Conservation (phyloP, 1,140 invertebrate species). For the Drosophila parvula region DNA sequence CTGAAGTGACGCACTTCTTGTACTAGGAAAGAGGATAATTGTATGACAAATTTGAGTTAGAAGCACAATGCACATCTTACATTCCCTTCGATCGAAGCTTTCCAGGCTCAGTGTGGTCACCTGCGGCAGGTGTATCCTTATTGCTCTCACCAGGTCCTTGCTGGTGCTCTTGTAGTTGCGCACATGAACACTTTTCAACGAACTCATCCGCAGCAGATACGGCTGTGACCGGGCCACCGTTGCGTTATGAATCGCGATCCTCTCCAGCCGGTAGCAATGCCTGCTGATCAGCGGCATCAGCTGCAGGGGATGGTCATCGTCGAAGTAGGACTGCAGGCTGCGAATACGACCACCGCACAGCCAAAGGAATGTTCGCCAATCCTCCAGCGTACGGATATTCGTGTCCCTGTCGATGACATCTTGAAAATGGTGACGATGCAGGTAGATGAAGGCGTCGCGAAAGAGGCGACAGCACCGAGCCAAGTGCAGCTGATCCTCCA, state of each 20-base stretch:
- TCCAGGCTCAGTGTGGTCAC: constrained; percentile 58
- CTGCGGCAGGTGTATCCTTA: constrained; percentile 47
- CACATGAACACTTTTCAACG: constrained; percentile 54
- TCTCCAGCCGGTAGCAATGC: constrained; percentile 59
- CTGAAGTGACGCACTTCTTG: constrained; percentile 63
- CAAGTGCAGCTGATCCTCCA: constrained; percentile 66
- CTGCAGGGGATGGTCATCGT: constrained; percentile 68
- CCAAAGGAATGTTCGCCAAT: constrained; percentile 70
- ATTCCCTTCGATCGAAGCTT: constrained; percentile 61
- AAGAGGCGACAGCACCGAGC: constrained; percentile 65
- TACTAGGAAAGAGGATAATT: constrained; percentile 19
- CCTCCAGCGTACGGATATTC: constrained; percentile 54
- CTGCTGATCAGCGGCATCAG: constrained; percentile 54
- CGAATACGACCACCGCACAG: constrained; percentile 58
- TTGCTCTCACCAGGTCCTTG: constrained; percentile 54
- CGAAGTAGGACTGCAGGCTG: constrained; percentile 50
- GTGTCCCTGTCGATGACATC: constrained; percentile 57
- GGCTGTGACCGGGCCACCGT: constrained; percentile 54
- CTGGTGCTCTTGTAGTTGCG: constrained; percentile 71
- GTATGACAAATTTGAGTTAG: background rate
- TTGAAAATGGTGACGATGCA: constrained; percentile 54
- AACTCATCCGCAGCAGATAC: constrained; percentile 41
- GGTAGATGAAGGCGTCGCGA: constrained; percentile 61
- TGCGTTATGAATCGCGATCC: constrained; percentile 55
- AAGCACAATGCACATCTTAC: constrained; percentile 22